Evolutionary conservation across 2,113 vertebrate genomes (phyloP).

Genomic region (Hystrix cristata): DNA sequence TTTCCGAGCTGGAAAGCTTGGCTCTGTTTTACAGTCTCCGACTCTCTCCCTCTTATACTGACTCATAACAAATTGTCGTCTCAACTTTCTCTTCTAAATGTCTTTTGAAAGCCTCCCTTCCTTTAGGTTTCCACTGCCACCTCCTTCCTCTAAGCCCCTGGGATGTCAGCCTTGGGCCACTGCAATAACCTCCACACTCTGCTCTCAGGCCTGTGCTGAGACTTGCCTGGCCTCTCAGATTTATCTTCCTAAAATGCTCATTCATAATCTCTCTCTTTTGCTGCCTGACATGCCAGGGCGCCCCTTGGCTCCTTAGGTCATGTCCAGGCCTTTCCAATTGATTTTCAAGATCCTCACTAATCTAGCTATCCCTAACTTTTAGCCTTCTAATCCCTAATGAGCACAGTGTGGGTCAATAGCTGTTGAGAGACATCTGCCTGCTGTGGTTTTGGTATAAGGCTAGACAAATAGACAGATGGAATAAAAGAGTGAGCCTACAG

Average conservation of each 20-base stretch:
- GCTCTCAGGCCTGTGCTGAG: not conserved
- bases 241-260: constrained; percentile 24
- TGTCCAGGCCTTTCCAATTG: constrained; percentile 2
- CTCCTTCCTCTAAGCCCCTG: not conserved
- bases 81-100: constrained; percentile 59
- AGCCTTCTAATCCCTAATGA: constrained; percentile 28
- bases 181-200: not conserved
- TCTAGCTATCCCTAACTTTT: constrained; percentile 12
- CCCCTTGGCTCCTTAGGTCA: not conserved
- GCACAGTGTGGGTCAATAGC: constrained; percentile 11
- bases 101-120: constrained; percentile 25
- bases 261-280: constrained; percentile 38
- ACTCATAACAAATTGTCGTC: constrained; percentile 51
- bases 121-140: constrained; percentile 3
- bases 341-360: constrained; percentile 57
- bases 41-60: not conserved
- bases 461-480: constrained; percentile 13
- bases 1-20: constrained; percentile 54
- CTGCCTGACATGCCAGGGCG: not conserved
- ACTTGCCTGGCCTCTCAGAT: not conserved
- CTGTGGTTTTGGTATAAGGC: constrained; percentile 1
- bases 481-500: not conserved
- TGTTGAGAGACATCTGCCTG: not conserved
- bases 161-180: not conserved
- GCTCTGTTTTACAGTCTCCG: constrained; percentile 39